Conservation (phyloP, 2,113 vertebrate genomes). For the Ciconia stormi region DNA sequence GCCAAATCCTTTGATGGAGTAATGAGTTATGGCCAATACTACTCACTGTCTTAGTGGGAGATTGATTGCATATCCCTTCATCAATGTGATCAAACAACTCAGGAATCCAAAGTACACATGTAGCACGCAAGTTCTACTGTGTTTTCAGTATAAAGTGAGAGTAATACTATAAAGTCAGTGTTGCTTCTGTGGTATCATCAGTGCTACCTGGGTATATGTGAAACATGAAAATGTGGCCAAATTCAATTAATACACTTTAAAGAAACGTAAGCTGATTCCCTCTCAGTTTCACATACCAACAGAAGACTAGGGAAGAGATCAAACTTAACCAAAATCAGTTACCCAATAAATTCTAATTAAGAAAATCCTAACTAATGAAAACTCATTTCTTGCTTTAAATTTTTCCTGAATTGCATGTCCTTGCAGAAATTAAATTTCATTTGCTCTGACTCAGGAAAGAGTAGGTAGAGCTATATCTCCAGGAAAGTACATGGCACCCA, state of each 20-base stretch:
- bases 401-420: neutral
- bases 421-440: neutral
- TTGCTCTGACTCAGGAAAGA: neutral
- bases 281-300: neutral
- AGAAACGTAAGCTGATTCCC: neutral
- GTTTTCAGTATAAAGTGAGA: constrained; percentile 17
- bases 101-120: constrained; percentile 70
- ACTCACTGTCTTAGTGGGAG: constrained; percentile 83
- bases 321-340: neutral
- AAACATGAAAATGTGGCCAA: neutral
- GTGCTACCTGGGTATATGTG: neutral
- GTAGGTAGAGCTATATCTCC: neutral
- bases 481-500: neutral
- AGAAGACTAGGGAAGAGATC: neutral
- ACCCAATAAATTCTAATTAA: neutral
- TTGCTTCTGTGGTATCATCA: constrained; percentile 6
- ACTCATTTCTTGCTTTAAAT: neutral
- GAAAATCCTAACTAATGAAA: neutral
- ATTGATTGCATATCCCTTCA: constrained; percentile 82
- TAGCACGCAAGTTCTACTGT: constrained; percentile 52
- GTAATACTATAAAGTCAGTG: neutral
- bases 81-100: constrained; percentile 80
- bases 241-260: neutral
- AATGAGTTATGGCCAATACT: constrained; percentile 86
- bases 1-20: constrained; percentile 85